phyloP scores from a whole-genome alignment of 1,140 invertebrate species.

The Papilio helenus region DNA sequence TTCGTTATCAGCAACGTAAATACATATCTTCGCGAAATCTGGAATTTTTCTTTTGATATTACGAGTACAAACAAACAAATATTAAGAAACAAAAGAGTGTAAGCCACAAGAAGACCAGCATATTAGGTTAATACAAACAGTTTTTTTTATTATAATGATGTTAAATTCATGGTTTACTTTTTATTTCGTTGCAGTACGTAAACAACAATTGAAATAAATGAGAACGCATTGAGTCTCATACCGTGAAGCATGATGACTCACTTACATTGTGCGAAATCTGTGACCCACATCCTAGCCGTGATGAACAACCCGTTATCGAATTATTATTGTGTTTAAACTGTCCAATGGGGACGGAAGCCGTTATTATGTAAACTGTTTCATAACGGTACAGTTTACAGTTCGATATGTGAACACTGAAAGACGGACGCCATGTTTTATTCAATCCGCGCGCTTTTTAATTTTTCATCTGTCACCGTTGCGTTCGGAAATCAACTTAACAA shows the following conservation, averaged over 20 bases:
- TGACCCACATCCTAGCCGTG: slow-evolving; percentile 26
- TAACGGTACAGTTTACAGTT: slow-evolving; percentile 36
- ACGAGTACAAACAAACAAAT: no score
- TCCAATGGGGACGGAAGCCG: slow-evolving; percentile 26
- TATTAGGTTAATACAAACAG: no score
- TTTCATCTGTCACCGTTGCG: neutral
- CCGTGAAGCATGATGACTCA: neutral
- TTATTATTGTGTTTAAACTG: slow-evolving; percentile 18
- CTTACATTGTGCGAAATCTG: slow-evolving; percentile 21
- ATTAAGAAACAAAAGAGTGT: no score
- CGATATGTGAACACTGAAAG: slow-evolving; percentile 30
- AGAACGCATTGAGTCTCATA: neutral
- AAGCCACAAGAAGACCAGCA: no score
- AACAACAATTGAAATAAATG: neutral
- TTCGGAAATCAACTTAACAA: neutral
- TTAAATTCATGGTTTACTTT: no score
- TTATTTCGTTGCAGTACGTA: neutral
- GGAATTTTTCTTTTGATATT: no score
- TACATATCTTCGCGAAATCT: no score
- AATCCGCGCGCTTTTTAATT: slow-evolving; percentile 29
- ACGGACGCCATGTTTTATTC: slow-evolving; percentile 29
- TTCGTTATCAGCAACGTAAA: no score
- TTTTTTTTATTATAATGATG: no score
- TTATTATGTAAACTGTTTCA: slow-evolving; percentile 29
- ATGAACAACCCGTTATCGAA: slow-evolving; percentile 12